These are phyloP conservation scores for Propithecus coquereli DNA, from an alignment of 2,113 vertebrate species.

Conservation along the genomic window DNA sequence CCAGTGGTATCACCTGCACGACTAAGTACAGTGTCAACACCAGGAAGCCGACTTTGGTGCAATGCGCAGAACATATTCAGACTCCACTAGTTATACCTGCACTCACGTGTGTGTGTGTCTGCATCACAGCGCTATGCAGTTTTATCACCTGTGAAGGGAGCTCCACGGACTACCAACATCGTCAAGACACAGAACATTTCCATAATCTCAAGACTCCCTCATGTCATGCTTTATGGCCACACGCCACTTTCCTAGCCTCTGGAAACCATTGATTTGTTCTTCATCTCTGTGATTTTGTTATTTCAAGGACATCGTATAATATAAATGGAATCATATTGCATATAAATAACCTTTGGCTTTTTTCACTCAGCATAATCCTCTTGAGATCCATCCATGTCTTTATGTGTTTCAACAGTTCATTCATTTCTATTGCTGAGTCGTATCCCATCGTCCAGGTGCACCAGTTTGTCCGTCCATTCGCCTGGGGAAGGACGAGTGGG, in stretches of 20 bases:
- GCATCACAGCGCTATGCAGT: too few relatives aligned
- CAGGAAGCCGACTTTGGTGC: not conserved
- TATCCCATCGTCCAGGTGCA: not conserved
- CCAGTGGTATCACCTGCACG: too few relatives aligned
- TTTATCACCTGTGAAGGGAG: not conserved
- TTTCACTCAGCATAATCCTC: not conserved
- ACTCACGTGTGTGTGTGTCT: accelerated
- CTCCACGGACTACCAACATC: too few relatives aligned
- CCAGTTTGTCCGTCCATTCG: not conserved
- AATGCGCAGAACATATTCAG: not conserved
- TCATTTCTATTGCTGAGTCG: not conserved
- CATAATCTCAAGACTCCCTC: not conserved
- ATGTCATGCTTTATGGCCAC: not conserved
- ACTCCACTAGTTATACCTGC: too few relatives aligned
- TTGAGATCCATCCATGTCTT: not conserved
- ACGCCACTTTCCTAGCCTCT: not conserved
- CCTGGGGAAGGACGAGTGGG: not conserved
- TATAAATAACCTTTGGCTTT: not conserved
- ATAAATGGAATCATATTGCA: not conserved
- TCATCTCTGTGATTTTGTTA: not conserved
- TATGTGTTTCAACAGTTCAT: not conserved
- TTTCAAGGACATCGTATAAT: not conserved
- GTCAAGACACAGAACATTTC: not conserved
- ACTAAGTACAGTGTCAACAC: not conserved
- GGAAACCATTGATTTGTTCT: not conserved